Conservation (phyloP, 2,113 vertebrate species). For the Cyanocitta stelleri region DNA sequence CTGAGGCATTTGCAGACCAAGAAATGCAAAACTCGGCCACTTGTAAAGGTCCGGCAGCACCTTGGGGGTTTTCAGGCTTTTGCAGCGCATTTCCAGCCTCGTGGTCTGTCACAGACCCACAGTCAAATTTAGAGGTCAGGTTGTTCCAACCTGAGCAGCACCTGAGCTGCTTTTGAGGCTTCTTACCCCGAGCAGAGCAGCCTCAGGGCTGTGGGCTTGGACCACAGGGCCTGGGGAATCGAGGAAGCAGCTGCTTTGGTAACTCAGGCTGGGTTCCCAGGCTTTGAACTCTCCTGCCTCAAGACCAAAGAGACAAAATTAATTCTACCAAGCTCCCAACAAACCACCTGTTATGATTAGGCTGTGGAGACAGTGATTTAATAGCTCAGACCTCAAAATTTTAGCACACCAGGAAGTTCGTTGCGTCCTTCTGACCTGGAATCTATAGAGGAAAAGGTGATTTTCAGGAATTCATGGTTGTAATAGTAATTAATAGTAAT, state of each 20-base stretch:
- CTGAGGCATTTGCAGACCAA: neutral
- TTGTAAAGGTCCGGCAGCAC: neutral
- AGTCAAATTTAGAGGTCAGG: neutral
- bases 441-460: neutral
- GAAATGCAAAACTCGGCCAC: neutral
- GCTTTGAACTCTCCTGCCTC: neutral
- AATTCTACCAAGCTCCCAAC: neutral
- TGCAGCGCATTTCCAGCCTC: neutral
- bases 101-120: neutral
- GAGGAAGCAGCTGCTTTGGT: neutral
- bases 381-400: neutral
- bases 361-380: neutral
- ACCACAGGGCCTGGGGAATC: neutral
- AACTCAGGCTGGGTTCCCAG: neutral
- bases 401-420: neutral
- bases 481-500: neutral
- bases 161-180: neutral
- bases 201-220: neutral
- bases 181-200: neutral
- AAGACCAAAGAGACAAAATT: neutral
- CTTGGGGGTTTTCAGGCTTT: neutral
- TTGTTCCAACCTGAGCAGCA: neutral
- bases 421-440: neutral
- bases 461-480: neutral
- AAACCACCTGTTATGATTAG: neutral